A percentile compares a stretch with the other conserved stretches of the same genome.
Evolutionary conservation across 2,888 invertebrate species (phyloP).

Genomic region (Ochlodes sylvanus): DNA sequence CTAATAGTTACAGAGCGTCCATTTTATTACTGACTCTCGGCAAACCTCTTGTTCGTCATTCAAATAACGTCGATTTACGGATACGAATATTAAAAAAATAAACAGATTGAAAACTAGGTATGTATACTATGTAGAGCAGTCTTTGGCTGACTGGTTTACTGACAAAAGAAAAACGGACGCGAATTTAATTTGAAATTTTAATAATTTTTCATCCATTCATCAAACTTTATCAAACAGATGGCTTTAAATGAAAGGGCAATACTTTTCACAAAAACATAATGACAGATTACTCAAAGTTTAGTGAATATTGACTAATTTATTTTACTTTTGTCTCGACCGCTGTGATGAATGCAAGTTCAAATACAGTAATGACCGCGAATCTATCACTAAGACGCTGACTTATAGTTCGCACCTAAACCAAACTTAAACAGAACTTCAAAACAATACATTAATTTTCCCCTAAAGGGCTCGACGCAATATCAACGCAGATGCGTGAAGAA

Average conservation of each 20-base stretch:
- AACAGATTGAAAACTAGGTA: too few species aligned
- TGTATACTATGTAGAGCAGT: too few species aligned
- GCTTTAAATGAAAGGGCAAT: constrained; percentile 49
- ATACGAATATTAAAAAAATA: too few species aligned
- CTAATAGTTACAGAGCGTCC: too few species aligned
- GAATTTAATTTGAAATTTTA: too few species aligned
- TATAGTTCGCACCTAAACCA: background rate
- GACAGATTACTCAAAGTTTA: constrained; percentile 69
- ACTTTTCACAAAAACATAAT: constrained; percentile 67
- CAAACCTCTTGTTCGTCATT: too few species aligned
- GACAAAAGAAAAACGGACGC: too few species aligned
- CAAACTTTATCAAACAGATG: background rate
- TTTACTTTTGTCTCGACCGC: constrained; percentile 26
- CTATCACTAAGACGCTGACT: constrained; percentile 4
- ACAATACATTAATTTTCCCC: constrained; percentile 28
- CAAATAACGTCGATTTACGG: too few species aligned
- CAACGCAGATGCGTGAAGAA: constrained; percentile 20
- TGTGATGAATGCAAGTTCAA: constrained; percentile 59
- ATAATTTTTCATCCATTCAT: too few species aligned
- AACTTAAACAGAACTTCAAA: constrained; percentile 10
- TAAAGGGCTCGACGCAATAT: constrained; percentile 3
- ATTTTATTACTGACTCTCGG: too few species aligned
- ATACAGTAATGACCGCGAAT: constrained; percentile 37
- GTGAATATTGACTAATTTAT: constrained; percentile 51
- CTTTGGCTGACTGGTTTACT: too few species aligned